Evolutionary conservation across 2,888 invertebrate genomes (phyloP).

Genomic region (Physocephala rufipes): DNA sequence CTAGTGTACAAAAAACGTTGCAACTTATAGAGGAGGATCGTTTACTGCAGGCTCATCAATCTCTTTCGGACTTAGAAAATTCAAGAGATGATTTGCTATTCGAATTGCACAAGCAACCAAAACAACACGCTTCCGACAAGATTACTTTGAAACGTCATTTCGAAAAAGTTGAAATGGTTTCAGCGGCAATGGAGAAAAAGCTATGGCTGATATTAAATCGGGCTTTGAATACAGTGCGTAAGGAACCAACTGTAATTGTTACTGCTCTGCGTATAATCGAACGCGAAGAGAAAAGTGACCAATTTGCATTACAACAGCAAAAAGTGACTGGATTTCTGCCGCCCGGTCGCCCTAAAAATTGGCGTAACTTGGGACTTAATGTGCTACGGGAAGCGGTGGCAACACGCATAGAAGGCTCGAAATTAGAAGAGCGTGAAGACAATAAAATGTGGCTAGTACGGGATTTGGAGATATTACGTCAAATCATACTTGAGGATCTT

Average conservation of each 20-base stretch:
- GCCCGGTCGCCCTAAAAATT: conserved; percentile 91
- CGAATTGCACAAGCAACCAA: conserved; percentile 92
- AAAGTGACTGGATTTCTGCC: conserved; percentile 85
- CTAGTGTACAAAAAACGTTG: conserved; percentile 93
- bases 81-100: conserved; percentile 95
- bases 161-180: conserved; percentile 91
- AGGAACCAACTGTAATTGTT: conserved; percentile 94
- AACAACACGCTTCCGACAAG: conserved; percentile 85
- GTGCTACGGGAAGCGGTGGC: conserved; percentile 82
- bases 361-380: conserved; percentile 87
- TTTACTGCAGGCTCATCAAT: conserved; percentile 91
- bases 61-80: conserved; percentile 93
- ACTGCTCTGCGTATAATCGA: conserved; percentile 96
- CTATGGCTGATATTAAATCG: conserved; percentile 88
- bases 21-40: conserved; percentile 95
- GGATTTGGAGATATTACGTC: conserved; percentile 88
- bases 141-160: conserved; percentile 95
- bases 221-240: conserved; percentile 91
- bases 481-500: conserved; percentile 89
- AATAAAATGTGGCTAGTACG: conserved; percentile 96
- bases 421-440: conserved; percentile 88
- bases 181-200: conserved; percentile 89
- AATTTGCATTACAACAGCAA: conserved; percentile 76
- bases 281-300: conserved; percentile 94
- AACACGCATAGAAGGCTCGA: conserved; percentile 91